These are phyloP conservation scores for Egretta garzetta DNA, from an alignment of 2,113 vertebrate genomes.

Conservation along the genomic window DNA sequence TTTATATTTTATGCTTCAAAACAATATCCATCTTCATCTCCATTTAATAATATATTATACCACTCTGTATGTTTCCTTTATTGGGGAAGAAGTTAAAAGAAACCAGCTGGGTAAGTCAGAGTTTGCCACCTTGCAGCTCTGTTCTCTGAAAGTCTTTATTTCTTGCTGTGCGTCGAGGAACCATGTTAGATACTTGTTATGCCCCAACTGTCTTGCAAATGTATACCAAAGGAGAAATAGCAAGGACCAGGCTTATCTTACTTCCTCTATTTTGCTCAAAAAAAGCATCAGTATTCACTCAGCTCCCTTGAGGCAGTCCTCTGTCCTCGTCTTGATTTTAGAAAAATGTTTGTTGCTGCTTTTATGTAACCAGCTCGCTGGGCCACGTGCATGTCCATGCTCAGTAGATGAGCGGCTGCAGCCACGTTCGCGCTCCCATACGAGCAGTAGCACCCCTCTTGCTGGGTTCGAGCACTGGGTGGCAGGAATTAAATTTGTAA, in stretches of 20 bases:
- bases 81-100: not conserved
- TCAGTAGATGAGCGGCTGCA: not conserved
- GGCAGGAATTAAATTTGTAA: accelerated
- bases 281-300: not conserved
- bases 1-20: not conserved
- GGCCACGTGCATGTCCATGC: not conserved
- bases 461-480: accelerated
- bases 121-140: not conserved
- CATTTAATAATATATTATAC: not conserved
- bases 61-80: not conserved
- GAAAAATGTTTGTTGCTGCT: not conserved
- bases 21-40: not conserved
- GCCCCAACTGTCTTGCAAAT: not conserved
- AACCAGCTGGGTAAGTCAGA: not conserved
- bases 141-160: not conserved
- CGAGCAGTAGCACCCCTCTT: not conserved
- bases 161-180: not conserved
- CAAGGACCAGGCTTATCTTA: not conserved
- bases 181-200: not conserved
- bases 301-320: not conserved
- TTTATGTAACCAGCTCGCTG: accelerated
- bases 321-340: not conserved
- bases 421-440: accelerated
- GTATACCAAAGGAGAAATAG: not conserved
- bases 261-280: not conserved